A percentile compares a stretch with the other conserved stretches of the same genome.
phyloP scores from a whole-genome alignment of 2,113 vertebrate genomes.

The Hydrolagus affinis region DNA sequence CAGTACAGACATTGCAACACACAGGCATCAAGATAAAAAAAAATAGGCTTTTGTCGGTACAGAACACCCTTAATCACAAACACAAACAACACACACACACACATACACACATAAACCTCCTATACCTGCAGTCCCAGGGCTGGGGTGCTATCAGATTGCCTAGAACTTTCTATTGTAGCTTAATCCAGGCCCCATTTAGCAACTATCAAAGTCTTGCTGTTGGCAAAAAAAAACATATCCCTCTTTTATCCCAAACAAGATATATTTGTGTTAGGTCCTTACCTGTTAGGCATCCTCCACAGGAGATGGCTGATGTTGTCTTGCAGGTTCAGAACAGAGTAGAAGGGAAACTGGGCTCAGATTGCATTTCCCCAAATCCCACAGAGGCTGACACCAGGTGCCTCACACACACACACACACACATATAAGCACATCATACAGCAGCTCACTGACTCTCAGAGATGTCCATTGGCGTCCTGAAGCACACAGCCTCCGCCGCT shows the following conservation, averaged over 20 bases:
- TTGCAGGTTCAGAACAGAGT: slow-evolving; percentile 34
- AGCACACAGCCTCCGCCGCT: background rate
- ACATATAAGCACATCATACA: slow-evolving; percentile 37
- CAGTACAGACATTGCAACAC: slow-evolving; percentile 18
- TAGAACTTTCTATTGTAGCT: slow-evolving; percentile 12
- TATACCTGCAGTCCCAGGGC: slow-evolving; percentile 24
- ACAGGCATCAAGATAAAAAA: background rate
- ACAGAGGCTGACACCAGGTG: slow-evolving; percentile 44
- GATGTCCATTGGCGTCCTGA: slow-evolving; percentile 32
- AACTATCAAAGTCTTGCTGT: slow-evolving; percentile 25
- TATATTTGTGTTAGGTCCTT: slow-evolving; percentile 23
- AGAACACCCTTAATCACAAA: background rate
- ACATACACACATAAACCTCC: background rate
- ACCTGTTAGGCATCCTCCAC: slow-evolving; percentile 49
- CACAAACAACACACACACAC: background rate
- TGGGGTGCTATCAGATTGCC: background rate
- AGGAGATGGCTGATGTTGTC: slow-evolving; percentile 39
- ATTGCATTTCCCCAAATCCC: slow-evolving; percentile 45
- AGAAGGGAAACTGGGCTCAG: slow-evolving; percentile 44
- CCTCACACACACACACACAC: slow-evolving; percentile 43
- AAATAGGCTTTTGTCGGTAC: background rate
- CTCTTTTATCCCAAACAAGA: background rate
- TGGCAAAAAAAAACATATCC: slow-evolving; percentile 4
- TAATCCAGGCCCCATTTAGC: background rate
- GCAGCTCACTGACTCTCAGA: slow-evolving; percentile 34